Base-by-base conservation (phyloP, 2,888 invertebrate species). In the Drosophila picticornis region DNA sequence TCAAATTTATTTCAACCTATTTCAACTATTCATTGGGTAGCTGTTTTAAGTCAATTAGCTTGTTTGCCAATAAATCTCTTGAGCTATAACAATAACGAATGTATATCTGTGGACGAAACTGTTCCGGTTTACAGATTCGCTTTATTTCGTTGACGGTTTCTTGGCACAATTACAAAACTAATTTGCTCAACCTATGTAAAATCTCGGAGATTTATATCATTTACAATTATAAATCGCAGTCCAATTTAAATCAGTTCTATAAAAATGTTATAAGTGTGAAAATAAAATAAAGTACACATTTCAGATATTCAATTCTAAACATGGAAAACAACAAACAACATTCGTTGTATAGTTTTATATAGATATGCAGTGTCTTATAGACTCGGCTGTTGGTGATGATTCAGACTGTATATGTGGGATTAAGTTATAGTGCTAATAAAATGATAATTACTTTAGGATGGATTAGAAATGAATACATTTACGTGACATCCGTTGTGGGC, bases 1-100 rank as follows among this genome's bases (percentile, higher is more conserved):
- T 36, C 7, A 40, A n/a, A 56, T 43, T 36, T 51, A 40, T 46
- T 38, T 52, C n/a, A 25, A 43, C 13, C 46, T 27, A 43, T n/a
- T n/a, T n/a, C n/a, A n/a, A n/a, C n/a, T n/a, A n/a, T 6, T 43
- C 34, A 19, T 25, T 31, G 25, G 16, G 19, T 2, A 9, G 10
- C 13, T 22, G 22, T 11, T 7, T 43, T 7, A 19, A 22, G 16
- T 46, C 34, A 22, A 22, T 22, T 13, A 36, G 29, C 27, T 32
- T 32, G 40, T 13, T 31, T 13, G 10, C 16, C 19, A 32, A 36
- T 19, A 16, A 19, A 46, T 40, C 29, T 29, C 19, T n/a, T 0
- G 3, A 27, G 34, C 5, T 34, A 36, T 25, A 31, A 31, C 11
- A 29, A 22, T 19, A 51, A 11, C 22, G 11, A 16, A 7, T 7